Evolutionary conservation across 2,888 invertebrate species (phyloP).

Genomic region (Thyatira batis): DNA sequence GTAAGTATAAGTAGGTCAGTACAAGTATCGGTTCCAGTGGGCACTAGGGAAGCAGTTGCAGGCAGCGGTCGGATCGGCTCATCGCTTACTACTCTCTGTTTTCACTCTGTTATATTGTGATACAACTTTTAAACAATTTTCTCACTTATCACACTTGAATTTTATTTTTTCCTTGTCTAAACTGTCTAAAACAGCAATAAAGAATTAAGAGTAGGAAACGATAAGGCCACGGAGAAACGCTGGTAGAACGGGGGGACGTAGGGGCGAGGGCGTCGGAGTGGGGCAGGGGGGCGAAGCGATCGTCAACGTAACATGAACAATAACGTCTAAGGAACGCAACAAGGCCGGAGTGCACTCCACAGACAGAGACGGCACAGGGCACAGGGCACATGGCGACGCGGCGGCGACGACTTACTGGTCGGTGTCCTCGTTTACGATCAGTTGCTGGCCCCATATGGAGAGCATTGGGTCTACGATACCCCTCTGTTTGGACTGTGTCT

Average conservation of each 20-base stretch:
- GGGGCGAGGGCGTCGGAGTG: constrained; percentile 29
- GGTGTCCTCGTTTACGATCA: constrained; percentile 98
- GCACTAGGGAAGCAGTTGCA: constrained; percentile 39
- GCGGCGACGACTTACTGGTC: constrained; percentile 92
- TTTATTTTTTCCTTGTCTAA: too few species aligned
- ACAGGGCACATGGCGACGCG: constrained; percentile 18
- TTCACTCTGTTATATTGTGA: too few species aligned
- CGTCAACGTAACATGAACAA: constrained; percentile 60
- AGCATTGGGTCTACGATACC: constrained; percentile 99
- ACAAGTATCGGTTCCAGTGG: constrained; percentile 14
- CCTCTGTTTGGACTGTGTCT: constrained; percentile 95
- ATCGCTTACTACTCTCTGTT: constrained; percentile 21
- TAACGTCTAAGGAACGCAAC: constrained; percentile 62
- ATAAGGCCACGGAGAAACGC: neutral
- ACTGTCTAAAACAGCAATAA: constrained; percentile 18
- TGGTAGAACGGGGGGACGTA: constrained; percentile 8
- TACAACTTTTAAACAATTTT: too few species aligned
- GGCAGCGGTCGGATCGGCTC: constrained; percentile 46
- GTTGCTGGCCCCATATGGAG: constrained; percentile 98
- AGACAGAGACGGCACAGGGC: constrained; percentile 55
- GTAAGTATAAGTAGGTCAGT: too few species aligned
- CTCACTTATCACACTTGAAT: too few species aligned
- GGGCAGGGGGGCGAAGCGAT: constrained; percentile 41
- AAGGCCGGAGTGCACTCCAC: constrained; percentile 67
- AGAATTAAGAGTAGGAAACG: constrained; percentile 7